Conservation (phyloP, 1,140 invertebrate genomes). For the Chironomus tepperi region DNA sequence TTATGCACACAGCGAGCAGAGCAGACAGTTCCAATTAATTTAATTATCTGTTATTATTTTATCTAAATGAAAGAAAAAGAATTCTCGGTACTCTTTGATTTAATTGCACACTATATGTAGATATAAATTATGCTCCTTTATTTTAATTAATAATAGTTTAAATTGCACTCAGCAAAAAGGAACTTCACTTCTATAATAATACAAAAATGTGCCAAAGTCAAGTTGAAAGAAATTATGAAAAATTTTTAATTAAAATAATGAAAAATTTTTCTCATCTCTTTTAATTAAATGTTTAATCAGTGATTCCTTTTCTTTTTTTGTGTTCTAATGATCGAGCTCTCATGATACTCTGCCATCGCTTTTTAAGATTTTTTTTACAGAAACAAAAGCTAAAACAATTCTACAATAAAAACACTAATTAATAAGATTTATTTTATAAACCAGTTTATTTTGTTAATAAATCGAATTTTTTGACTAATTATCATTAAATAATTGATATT, state of each 20-base stretch:
- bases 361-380: not conserved
- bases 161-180: not conserved
- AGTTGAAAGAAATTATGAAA: not conserved
- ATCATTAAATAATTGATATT: not conserved
- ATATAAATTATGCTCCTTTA: not conserved
- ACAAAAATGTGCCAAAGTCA: not conserved
- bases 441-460: not conserved
- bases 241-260: not conserved
- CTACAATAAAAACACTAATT: not conserved
- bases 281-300: not conserved
- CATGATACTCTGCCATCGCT: not conserved
- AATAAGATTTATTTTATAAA: not conserved
- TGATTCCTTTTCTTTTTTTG: not conserved
- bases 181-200: no score
- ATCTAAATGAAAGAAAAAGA: not conserved
- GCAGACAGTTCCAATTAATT: constrained; percentile 7
- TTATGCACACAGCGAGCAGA: not conserved
- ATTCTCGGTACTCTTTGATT: not conserved
- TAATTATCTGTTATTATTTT: constrained; percentile 15
- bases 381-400: no score
- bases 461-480: not conserved
- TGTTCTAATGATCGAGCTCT: not conserved
- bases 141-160: constrained; percentile 15
- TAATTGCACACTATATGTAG: not conserved
- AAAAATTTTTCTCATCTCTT: not conserved